A percentile compares a stretch with the other conserved stretches of the same genome.
Evolutionary conservation across 2,888 invertebrate genomes (phyloP).

Genomic region (Eumerus sabulonum): DNA sequence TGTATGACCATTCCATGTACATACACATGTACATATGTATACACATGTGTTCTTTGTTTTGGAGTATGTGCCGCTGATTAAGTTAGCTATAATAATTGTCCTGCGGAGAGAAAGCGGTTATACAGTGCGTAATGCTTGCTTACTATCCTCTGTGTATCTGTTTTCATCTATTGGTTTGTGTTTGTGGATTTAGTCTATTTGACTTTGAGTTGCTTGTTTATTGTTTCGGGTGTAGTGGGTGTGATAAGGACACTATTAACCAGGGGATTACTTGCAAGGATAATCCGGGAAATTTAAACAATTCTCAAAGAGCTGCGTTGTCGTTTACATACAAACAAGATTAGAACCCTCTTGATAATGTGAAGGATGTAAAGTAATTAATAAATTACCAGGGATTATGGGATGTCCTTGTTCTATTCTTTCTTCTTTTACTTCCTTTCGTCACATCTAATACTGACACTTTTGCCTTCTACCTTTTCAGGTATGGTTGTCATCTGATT

Average conservation of each 20-base stretch:
- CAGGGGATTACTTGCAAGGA: constrained; percentile 38
- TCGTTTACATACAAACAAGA: constrained; percentile 13
- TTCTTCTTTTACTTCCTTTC: too few relatives aligned
- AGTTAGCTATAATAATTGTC: constrained; percentile 42
- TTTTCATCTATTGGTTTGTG: too few relatives aligned
- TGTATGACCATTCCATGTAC: constrained; percentile 4
- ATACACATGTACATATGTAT: not conserved
- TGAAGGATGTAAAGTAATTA: constrained; percentile 63
- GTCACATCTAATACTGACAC: constrained; percentile 31
- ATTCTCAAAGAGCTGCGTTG: constrained; percentile 28
- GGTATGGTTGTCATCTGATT: constrained; percentile 31
- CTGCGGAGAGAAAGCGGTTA: constrained; percentile 23
- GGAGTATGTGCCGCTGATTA: constrained; percentile 30
- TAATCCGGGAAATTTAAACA: constrained; percentile 55
- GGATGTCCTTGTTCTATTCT: constrained; percentile 45
- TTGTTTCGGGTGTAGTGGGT: constrained; percentile 33
- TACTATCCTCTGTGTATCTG: not conserved
- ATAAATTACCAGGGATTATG: constrained; percentile 62
- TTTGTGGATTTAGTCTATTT: constrained; percentile 16
- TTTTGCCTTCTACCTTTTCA: constrained; percentile 36
- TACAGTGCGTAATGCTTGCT: constrained; percentile 18
- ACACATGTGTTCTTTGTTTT: too few relatives aligned
- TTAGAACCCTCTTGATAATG: constrained; percentile 54
- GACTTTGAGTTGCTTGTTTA: constrained; percentile 21
- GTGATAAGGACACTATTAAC: constrained; percentile 43